phyloP scores from a whole-genome alignment of 2,113 vertebrate species.

The Regulus satrapa region DNA sequence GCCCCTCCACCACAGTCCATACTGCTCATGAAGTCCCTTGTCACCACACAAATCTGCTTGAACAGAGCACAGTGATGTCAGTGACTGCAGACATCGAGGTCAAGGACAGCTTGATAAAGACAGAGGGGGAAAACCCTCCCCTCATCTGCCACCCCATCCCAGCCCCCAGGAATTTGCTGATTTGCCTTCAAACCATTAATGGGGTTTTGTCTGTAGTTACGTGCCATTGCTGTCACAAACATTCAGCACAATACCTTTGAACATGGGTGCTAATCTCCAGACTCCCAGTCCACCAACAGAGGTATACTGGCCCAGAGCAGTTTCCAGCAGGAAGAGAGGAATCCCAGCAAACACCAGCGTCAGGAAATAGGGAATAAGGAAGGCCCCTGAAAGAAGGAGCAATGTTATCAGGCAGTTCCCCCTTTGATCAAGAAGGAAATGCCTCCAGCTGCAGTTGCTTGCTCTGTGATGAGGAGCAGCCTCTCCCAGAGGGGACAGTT shows the following conservation, averaged over 20 bases:
- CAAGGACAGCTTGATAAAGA: neutral
- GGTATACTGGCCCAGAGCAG: conserved; percentile 85
- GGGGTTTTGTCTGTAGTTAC: accelerated
- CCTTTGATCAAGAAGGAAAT: neutral
- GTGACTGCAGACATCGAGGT: neutral
- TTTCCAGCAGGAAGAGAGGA: conserved; percentile 88
- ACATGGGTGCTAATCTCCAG: conserved; percentile 90
- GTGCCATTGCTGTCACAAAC: neutral
- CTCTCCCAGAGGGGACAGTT: accelerated
- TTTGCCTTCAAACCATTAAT: neutral
- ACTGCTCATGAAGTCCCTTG: neutral
- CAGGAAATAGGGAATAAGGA: conserved; percentile 88
- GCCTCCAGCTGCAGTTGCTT: neutral
- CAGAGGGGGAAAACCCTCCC: neutral
- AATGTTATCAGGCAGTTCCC: neutral
- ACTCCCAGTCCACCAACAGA: conserved; percentile 86
- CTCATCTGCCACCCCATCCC: neutral
- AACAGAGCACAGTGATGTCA: neutral
- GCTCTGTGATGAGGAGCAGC: neutral
- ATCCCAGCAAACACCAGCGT: conserved; percentile 90
- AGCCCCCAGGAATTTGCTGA: neutral
- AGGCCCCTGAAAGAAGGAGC: conserved; percentile 77
- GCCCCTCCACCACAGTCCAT: neutral
- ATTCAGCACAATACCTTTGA: conserved; percentile 80
- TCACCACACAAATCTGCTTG: neutral